Evolutionary conservation across 1,140 invertebrate genomes (phyloP), one percentile per base, ranked within the genome.

Genomic region (Lethrus apterus): DNA sequence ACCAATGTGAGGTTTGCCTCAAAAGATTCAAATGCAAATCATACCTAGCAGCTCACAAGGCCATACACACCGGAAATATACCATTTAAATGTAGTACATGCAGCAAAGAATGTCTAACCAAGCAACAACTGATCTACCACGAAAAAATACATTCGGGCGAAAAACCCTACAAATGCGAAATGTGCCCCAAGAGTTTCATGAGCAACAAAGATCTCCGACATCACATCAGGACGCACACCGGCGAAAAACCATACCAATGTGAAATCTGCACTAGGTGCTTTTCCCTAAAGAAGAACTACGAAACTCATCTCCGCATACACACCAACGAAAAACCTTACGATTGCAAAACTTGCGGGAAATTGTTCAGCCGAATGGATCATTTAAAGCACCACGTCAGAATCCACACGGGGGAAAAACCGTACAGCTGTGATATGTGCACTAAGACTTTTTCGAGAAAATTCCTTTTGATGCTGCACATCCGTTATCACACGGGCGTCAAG

Each of bases 381-480:
- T 21, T 46, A 4, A 31, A 46, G 11, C 24, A 21, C n/a, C 45
- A 46, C 21, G 20, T 26, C 13, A 23, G 45, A 19, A 46, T 31
- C 15, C 45, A 46, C 17, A 46, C 82, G 0, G 84, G 84, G 1
- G 65, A 85, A 1, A 88, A 92, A 60, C 89, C 89, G 0, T 92
- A 91, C 63, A 73, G 77, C 1, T 93, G 89, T 62, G 67, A 74
- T 11, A 76, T 86, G 53, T 93, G 89, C 59, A 70, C 75, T 11
- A 92, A 92, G 65, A 71, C 80, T 51, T 93, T 93, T 62, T 83
- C 86, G 1, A 74, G 89, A 7, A 63, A 57, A 31, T 36, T 18
- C 11, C 9, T 36, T n/a, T 10, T 36, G 2, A 20, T 36, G 34
- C 34, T 36, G 18, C 34, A 36, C 10, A 20, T 36, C 19, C 19